Base-by-base conservation (phyloP, 2,797 vertebrate genomes). In the Molothrus ater region DNA sequence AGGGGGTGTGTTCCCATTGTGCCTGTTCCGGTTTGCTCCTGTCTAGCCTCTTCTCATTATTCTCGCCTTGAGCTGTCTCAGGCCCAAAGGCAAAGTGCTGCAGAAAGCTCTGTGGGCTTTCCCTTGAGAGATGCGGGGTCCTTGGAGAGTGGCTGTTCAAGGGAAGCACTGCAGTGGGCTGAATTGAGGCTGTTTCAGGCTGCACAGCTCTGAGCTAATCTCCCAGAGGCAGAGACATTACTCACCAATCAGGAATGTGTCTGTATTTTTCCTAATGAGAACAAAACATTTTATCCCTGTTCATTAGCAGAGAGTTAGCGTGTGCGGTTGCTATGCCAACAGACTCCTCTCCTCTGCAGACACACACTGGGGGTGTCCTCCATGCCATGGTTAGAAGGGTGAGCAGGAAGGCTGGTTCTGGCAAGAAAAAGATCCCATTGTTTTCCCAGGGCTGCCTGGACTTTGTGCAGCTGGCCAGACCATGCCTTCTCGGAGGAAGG, bases 231-330 rank as follows among this genome's bases (percentile, higher is more conserved):
- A 97, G 95, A 97, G 95, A 97, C 96, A 94, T 97, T 97, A 97
- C 95, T 97, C 97, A 97, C 95, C 95, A 96, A 97, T 97, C 96
- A 97, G 96, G 97, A 97, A 97, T 97, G 97, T 96, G 94, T 96
- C 95, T 97, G 95, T 97, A 96, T 97, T 97, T 97, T 96, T 96
- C 96, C 96, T 97, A 97, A 97, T 97, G 97, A 97, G 96, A 97
- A 96, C 96, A 97, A 97, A 97, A 97, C 96, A 97, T 96, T 96
- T 96, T 96, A 96, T 97, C 94, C 96, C 85, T 91, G 96, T 95
- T 97, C 89, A 96, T 97, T 97, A 97, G 94, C 93, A 76, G 94
- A 93, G 94, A 95, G 96, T 96, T 94, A 90, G 95, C 93, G 81
- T 94, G 86, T 87, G 87, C 91, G 92, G 96, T 97, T 97, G 96